Evolutionary conservation across 1,140 invertebrate species (phyloP).

Genomic region (Orchesella cincta): DNA sequence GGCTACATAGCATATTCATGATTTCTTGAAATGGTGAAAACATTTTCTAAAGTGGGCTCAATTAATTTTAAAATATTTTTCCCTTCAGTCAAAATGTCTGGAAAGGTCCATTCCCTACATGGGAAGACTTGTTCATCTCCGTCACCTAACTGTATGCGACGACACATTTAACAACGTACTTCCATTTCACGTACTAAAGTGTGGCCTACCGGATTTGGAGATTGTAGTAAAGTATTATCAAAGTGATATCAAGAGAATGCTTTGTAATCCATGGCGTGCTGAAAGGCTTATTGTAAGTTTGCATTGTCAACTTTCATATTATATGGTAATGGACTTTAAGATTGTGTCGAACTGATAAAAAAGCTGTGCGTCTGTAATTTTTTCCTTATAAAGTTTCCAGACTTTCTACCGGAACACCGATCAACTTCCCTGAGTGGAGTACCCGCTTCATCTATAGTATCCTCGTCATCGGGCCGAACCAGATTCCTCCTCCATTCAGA

Average conservation of each 20-base stretch:
- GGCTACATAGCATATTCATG: not conserved
- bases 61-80: not conserved
- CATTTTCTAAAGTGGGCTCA: not conserved
- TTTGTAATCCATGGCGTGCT: slow-evolving; percentile 26
- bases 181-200: slow-evolving; percentile 37
- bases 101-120: slow-evolving; percentile 35
- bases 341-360: too few relatives aligned
- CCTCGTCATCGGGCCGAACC: not conserved
- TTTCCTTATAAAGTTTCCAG: slow-evolving; percentile 8
- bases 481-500: slow-evolving; percentile 16
- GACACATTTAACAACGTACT: slow-evolving; percentile 38
- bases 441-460: not conserved
- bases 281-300: slow-evolving; percentile 34
- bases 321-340: too few relatives aligned
- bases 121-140: slow-evolving; percentile 22
- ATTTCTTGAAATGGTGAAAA: not conserved
- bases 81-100: slow-evolving; percentile 37
- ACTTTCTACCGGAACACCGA: slow-evolving; percentile 21
- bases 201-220: slow-evolving; percentile 30
- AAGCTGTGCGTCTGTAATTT: not conserved
- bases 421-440: not conserved
- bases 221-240: slow-evolving; percentile 36
- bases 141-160: slow-evolving; percentile 28
- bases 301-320: not conserved
- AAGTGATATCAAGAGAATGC: slow-evolving; percentile 28